These are phyloP conservation scores for Genyomyrus donnyi DNA, from an alignment of 2,113 vertebrate genomes.

Conservation along the genomic window DNA sequence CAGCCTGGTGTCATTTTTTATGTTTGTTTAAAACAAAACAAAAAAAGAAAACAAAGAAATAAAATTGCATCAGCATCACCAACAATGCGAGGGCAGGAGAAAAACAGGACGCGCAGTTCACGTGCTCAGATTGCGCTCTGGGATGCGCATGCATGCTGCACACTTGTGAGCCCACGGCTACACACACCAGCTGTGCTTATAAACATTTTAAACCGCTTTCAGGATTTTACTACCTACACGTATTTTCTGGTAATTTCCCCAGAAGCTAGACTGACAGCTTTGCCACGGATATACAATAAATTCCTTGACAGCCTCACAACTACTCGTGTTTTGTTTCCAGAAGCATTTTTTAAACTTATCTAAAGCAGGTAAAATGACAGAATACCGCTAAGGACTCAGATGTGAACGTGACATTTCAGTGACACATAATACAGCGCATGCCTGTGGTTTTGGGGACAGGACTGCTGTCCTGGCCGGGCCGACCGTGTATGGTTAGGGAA, in stretches of 20 bases:
- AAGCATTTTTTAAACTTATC: background rate
- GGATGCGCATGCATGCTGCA: background rate
- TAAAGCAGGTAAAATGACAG: background rate
- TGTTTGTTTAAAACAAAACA: background rate
- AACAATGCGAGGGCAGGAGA: background rate
- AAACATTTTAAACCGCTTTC: background rate
- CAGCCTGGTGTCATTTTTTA: background rate
- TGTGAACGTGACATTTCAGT: background rate
- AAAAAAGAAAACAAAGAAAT: background rate
- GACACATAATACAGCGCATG: background rate
- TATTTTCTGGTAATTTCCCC: background rate
- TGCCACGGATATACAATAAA: background rate
- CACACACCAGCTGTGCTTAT: background rate
- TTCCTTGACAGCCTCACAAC: background rate
- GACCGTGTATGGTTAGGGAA: background rate
- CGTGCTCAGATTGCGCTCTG: background rate
- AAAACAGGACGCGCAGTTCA: background rate
- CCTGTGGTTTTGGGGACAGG: background rate
- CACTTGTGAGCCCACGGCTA: background rate
- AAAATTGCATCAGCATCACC: background rate
- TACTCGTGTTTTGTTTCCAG: background rate
- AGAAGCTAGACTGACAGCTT: background rate
- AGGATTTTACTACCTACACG: background rate
- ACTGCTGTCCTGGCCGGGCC: background rate
- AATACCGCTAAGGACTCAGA: background rate